Percentiles rank a stretch among this genome's conserved stretches.
phyloP scores from a whole-genome alignment of 2,797 vertebrate genomes.

The Schizopygopsis malacanthus region DNA sequence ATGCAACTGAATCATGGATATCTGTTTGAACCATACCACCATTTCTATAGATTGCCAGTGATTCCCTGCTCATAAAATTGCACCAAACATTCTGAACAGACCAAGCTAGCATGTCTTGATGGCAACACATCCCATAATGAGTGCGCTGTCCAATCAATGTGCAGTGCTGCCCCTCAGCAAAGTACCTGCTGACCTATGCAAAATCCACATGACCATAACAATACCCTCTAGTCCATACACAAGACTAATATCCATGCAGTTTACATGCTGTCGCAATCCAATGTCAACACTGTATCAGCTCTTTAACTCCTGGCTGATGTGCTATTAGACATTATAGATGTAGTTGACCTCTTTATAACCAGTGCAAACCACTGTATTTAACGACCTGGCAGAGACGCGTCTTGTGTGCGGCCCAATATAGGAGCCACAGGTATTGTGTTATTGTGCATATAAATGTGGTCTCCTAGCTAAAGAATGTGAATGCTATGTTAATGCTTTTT shows the following conservation, averaged over 20 bases:
- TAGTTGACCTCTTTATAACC: constrained; percentile 40
- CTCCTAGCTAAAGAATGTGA: background rate
- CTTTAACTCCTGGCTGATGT: constrained; percentile 2
- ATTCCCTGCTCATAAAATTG: background rate
- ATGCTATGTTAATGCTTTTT: background rate
- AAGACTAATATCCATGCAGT: constrained; percentile 46
- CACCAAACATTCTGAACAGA: background rate
- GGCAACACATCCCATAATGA: constrained; percentile 30
- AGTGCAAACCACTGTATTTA: constrained; percentile 24
- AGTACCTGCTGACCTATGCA: constrained; percentile 47
- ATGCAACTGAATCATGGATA: background rate
- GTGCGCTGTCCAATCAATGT: constrained; percentile 33
- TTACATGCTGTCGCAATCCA: constrained; percentile 16
- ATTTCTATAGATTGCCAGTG: background rate
- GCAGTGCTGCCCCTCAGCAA: background rate
- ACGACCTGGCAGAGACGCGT: constrained; percentile 14
- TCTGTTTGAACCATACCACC: background rate
- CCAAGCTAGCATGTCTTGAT: constrained; percentile 14
- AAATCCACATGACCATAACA: constrained; percentile 14
- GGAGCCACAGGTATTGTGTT: background rate
- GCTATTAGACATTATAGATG: constrained; percentile 8
- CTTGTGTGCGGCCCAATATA: background rate
- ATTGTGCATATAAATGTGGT: background rate
- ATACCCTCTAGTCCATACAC: background rate
- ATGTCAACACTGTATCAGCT: constrained; percentile 3